phyloP scores from a whole-genome alignment of 2,113 vertebrate genomes.

The Atherinomorus stipes region DNA sequence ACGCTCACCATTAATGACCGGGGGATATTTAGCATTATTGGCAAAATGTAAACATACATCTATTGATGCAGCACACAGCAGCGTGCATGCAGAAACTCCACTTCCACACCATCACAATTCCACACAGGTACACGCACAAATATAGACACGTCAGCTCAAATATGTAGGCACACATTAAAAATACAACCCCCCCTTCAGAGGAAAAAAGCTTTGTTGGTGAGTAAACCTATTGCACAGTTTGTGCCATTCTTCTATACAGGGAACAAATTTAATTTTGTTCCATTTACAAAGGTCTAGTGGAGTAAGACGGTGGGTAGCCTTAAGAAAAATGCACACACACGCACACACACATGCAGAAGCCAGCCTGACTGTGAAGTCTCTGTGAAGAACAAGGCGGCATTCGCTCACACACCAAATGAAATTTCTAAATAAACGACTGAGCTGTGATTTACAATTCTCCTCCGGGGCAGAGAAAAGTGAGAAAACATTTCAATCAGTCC shows the following conservation, averaged over 20 bases:
- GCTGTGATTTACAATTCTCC: slow-evolving; percentile 79
- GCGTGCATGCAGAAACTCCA: slow-evolving; percentile 32
- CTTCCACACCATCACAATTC: slow-evolving; percentile 37
- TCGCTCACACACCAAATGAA: slow-evolving; percentile 77
- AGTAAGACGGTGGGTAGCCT: slow-evolving; percentile 74
- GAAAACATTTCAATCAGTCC: slow-evolving; percentile 81
- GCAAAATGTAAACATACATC: slow-evolving; percentile 80
- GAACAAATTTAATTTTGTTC: slow-evolving; percentile 79
- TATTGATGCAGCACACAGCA: slow-evolving; percentile 65
- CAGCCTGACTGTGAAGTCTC: slow-evolving; percentile 63
- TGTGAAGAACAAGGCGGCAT: slow-evolving; percentile 72
- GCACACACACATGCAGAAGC: slow-evolving; percentile 27
- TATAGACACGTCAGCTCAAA: slow-evolving; percentile 50
- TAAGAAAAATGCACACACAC: slow-evolving; percentile 47
- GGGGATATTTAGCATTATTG: slow-evolving; percentile 81
- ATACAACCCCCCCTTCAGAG: slow-evolving; percentile 12
- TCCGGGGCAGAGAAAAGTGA: slow-evolving; percentile 75
- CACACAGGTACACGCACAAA: slow-evolving; percentile 34
- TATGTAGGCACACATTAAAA: slow-evolving; percentile 47
- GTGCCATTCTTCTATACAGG: slow-evolving; percentile 68
- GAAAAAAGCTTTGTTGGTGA: slow-evolving; percentile 43
- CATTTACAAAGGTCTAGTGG: slow-evolving; percentile 77
- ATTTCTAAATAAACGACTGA: slow-evolving; percentile 80
- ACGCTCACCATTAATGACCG: slow-evolving; percentile 64
- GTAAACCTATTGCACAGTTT: slow-evolving; percentile 65